Conservation (phyloP, 2,888 invertebrate genomes). For the Zelleria hepariella region DNA sequence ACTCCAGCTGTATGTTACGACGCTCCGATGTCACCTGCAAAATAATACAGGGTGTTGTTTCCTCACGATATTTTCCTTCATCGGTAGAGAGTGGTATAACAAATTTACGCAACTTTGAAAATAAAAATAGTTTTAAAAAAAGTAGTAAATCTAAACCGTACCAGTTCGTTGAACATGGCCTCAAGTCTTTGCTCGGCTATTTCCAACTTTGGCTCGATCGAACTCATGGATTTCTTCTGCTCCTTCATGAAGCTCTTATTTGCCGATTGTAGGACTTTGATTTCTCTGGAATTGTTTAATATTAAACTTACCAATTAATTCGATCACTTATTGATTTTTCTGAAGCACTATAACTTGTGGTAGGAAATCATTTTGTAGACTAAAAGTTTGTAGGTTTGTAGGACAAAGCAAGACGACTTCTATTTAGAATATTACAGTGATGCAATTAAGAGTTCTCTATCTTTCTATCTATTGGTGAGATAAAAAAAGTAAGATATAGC, state of each 20-base stretch:
- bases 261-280: conserved; percentile 63
- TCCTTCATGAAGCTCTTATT: conserved; percentile 54
- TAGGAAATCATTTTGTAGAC: neutral
- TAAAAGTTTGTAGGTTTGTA: too few species aligned
- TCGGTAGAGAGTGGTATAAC: too few species aligned
- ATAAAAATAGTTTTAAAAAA: too few species aligned
- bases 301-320: neutral
- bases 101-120: neutral
- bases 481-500: too few species aligned
- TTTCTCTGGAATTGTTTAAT: conserved; percentile 62
- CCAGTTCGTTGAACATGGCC: conserved; percentile 73
- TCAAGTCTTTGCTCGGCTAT: conserved; percentile 71
- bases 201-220: conserved; percentile 51
- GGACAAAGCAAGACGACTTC: too few species aligned
- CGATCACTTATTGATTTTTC: conserved; percentile 4
- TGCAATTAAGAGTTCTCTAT: too few species aligned
- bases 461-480: too few species aligned
- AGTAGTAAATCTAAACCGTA: too few species aligned
- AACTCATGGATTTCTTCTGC: conserved; percentile 34
- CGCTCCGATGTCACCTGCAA: conserved; percentile 70
- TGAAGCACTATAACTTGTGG: too few species aligned
- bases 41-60: conserved; percentile 10
- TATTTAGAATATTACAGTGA: too few species aligned
- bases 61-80: too few species aligned
- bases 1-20: conserved; percentile 67